A percentile compares a stretch with the other conserved stretches of the same genome.
These are phyloP conservation scores for Climacteris rufus DNA, from an alignment of 2,113 vertebrate genomes.

Conservation along the genomic window DNA sequence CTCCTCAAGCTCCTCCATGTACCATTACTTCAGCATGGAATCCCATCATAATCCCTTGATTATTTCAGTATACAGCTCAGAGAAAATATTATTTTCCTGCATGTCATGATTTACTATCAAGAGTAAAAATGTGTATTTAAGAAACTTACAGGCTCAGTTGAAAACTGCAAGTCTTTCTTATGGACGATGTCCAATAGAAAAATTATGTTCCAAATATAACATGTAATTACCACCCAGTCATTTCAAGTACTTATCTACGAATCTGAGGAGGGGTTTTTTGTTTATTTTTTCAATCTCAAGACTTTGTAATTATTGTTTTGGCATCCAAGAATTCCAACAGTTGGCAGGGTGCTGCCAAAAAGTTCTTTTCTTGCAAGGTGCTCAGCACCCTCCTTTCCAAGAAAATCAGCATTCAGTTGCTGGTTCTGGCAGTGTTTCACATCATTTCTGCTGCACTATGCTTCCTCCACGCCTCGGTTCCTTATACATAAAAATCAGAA, in stretches of 20 bases:
- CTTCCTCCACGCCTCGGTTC: background rate
- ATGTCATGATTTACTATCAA: background rate
- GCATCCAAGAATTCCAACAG: constrained; percentile 46
- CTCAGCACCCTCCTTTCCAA: constrained; percentile 48
- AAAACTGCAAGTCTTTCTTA: constrained; percentile 17
- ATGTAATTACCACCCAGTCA: constrained; percentile 36
- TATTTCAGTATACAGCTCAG: background rate
- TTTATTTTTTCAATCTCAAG: constrained; percentile 55
- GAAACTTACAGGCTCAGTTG: background rate
- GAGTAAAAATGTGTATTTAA: background rate
- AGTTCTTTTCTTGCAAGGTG: constrained; percentile 32
- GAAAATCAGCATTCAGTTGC: constrained; percentile 15
- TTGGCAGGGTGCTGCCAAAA: background rate
- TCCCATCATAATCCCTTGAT: background rate
- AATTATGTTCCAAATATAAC: constrained; percentile 49
- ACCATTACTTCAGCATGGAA: background rate
- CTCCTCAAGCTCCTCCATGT: background rate
- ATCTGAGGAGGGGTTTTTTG: constrained; percentile 62
- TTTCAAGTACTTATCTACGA: constrained; percentile 47
- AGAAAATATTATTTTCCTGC: background rate
- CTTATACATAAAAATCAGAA: background rate
- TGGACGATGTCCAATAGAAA: constrained; percentile 31
- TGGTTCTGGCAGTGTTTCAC: background rate
- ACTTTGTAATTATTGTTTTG: constrained; percentile 60
- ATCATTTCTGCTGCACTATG: background rate